Evolutionary conservation across 2,888 invertebrate genomes (phyloP).

Genomic region (Dermolepida albohirtum): DNA sequence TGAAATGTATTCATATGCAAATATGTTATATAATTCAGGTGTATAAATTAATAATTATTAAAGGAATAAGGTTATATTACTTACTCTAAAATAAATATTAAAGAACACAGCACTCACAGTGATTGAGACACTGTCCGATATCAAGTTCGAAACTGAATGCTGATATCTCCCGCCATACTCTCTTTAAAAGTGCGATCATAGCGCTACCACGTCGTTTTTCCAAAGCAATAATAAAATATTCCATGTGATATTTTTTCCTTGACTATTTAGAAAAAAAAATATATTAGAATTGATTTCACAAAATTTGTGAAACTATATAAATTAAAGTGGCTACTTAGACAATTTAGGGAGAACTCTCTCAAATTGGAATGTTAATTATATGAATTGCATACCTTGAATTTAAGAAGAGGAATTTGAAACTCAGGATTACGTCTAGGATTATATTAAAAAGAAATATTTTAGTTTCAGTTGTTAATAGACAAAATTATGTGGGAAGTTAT

Average conservation of each 20-base stretch:
- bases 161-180: constrained; percentile 62
- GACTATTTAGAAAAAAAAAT: constrained; percentile 1
- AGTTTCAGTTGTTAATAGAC: too few species aligned
- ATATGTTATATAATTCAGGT: neutral
- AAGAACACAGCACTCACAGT: constrained; percentile 62
- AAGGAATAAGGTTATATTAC: constrained; percentile 30
- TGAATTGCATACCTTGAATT: too few species aligned
- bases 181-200: constrained; percentile 59
- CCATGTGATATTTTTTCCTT: constrained; percentile 5
- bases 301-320: too few species aligned
- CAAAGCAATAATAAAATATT: constrained; percentile 37
- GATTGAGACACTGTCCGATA: constrained; percentile 62
- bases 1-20: neutral
- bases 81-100: constrained; percentile 52
- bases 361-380: too few species aligned
- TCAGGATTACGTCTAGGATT: too few species aligned
- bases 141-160: constrained; percentile 64
- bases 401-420: too few species aligned
- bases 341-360: too few species aligned
- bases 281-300: neutral
- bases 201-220: constrained; percentile 46
- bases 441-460: too few species aligned
- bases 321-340: too few species aligned
- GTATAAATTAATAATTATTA: neutral
- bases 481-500: too few species aligned